A percentile compares a stretch with the other conserved stretches of the same genome.
phyloP scores from a whole-genome alignment of 92 coral and sea anemone species.

The Phymanthus crucifer region DNA sequence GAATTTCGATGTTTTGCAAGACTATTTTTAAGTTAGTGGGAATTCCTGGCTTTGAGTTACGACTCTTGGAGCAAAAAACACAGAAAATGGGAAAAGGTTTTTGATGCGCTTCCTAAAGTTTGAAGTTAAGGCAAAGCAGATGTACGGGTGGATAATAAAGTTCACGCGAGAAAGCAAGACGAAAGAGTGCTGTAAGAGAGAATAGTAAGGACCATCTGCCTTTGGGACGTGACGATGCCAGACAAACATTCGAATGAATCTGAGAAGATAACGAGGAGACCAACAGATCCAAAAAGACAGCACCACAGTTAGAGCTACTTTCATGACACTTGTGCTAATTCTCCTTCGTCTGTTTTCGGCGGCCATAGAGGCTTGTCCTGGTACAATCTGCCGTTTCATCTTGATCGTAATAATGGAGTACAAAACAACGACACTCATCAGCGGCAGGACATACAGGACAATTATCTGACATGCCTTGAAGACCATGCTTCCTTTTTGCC shows the following conservation, averaged over 20 bases:
- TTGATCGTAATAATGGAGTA: not conserved
- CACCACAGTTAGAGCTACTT: not conserved
- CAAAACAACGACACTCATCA: not conserved
- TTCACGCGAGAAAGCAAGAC: not conserved
- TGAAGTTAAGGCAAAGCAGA: not conserved
- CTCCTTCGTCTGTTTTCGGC: not conserved
- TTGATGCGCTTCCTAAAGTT: constrained; percentile 7
- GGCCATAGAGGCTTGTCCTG: not conserved
- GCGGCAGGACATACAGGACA: not conserved
- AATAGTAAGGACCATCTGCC: not conserved
- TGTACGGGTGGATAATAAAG: not conserved
- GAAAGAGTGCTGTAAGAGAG: not conserved
- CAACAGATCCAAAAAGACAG: not conserved
- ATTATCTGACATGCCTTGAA: not conserved
- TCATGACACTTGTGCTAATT: not conserved
- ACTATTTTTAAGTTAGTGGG: not conserved
- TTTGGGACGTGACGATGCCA: not conserved
- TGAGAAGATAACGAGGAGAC: constrained; percentile 1
- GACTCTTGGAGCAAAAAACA: not conserved
- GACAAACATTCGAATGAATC: not conserved
- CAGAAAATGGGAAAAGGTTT: not conserved
- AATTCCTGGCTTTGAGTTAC: not conserved
- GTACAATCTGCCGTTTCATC: constrained; percentile 12
- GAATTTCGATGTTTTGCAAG: no score
- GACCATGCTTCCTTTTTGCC: not conserved